Conservation (phyloP, 2,113 vertebrate genomes). For the Cyanistes caeruleus region DNA sequence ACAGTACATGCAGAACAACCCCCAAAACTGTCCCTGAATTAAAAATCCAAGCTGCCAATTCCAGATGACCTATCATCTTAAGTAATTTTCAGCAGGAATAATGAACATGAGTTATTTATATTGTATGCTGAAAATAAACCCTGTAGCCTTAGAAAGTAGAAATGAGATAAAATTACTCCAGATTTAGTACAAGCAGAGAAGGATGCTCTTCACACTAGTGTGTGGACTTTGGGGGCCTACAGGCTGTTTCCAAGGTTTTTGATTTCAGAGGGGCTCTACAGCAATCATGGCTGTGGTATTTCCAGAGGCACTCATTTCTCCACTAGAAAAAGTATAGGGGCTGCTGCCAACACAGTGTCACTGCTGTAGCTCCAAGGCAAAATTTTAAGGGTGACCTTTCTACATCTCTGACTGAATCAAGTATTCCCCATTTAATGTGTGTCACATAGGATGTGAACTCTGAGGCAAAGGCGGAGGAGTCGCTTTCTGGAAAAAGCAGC, state of each 20-base stretch:
- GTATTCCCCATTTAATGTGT: background rate
- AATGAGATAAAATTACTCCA: background rate
- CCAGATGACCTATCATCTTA: background rate
- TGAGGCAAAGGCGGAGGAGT: background rate
- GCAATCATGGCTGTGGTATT: rapidly evolving
- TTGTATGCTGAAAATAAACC: background rate
- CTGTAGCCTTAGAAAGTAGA: background rate
- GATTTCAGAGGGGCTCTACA: background rate
- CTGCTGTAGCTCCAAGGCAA: background rate
- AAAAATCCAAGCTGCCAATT: background rate
- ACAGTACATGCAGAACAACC: background rate
- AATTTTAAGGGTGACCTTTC: background rate
- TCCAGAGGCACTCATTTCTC: background rate
- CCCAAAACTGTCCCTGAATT: background rate
- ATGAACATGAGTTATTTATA: background rate
- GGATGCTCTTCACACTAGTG: background rate
- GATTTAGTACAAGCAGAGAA: background rate
- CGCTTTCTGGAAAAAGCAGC: slow-evolving; percentile 31
- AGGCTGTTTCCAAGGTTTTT: background rate
- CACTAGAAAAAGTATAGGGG: background rate
- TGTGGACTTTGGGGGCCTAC: background rate
- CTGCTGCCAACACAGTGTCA: background rate
- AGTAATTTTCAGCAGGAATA: background rate
- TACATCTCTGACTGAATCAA: background rate
- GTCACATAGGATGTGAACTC: background rate